Evolutionary conservation across 1,140 invertebrate genomes (phyloP).

Genomic region (Zaprionus taronus): DNA sequence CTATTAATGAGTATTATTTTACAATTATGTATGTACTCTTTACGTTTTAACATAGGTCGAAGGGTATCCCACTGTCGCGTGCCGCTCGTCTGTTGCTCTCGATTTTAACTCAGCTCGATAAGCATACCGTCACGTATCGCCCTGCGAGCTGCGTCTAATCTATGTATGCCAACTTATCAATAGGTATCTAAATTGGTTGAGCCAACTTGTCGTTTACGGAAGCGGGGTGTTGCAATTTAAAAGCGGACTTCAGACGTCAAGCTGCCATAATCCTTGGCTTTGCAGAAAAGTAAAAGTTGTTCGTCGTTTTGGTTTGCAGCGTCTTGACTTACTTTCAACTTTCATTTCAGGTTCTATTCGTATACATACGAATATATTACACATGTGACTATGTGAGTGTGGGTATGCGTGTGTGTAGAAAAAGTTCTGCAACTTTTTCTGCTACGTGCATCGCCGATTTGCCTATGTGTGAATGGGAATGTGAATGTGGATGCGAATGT

Average conservation of each 20-base stretch:
- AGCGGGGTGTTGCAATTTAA: constrained; percentile 20
- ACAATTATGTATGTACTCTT: no score
- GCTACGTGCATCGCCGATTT: constrained; percentile 72
- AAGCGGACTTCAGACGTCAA: constrained; percentile 24
- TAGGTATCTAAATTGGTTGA: constrained; percentile 37
- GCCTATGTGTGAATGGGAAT: constrained; percentile 47
- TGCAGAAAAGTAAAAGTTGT: constrained; percentile 63
- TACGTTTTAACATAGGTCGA: no score
- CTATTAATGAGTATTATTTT: no score
- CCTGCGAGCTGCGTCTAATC: not conserved
- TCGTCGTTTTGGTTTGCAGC: constrained; percentile 40
- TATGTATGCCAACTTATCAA: constrained; percentile 21
- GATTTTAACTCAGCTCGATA: constrained; percentile 29
- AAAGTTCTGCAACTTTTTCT: constrained; percentile 68
- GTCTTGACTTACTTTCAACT: constrained; percentile 77
- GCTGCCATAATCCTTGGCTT: constrained; percentile 52
- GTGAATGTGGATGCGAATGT: constrained; percentile 13
- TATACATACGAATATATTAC: no score
- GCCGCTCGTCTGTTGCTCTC: not conserved
- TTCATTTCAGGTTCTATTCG: constrained; percentile 45
- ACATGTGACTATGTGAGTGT: constrained; percentile 1
- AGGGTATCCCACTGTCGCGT: no score
- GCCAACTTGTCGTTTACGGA: not conserved
- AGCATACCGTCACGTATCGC: constrained; percentile 32
- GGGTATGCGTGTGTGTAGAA: constrained; percentile 2